phyloP scores from a whole-genome alignment of 2,113 vertebrate genomes.

The Papio anubis region DNA sequence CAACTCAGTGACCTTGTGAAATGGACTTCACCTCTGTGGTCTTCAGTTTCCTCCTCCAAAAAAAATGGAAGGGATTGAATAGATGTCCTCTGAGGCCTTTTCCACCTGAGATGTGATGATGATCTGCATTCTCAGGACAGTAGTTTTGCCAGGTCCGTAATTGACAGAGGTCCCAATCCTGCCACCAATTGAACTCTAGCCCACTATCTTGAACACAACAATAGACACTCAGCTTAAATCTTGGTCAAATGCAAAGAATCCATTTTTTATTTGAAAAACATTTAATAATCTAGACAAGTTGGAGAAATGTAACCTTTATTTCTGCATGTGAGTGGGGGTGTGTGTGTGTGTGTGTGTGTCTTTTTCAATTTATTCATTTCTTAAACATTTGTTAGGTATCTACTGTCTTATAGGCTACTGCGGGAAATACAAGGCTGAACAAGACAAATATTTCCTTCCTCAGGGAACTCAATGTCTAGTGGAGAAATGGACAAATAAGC shows the following conservation, averaged over 20 bases:
- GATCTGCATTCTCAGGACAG: background rate
- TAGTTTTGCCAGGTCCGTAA: background rate
- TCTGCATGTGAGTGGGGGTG: background rate
- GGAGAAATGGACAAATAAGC: background rate
- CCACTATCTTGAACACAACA: background rate
- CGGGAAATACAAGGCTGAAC: background rate
- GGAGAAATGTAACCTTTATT: background rate
- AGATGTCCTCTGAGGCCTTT: background rate
- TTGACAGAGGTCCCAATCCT: background rate
- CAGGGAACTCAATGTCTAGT: background rate
- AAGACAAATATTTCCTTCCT: background rate
- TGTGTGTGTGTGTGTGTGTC: background rate
- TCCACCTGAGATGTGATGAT: background rate
- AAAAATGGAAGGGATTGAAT: background rate
- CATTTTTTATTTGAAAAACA: conserved; percentile 52
- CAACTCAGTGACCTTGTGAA: background rate
- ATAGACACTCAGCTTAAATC: background rate
- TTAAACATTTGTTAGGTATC: background rate
- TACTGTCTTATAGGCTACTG: background rate
- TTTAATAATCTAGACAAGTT: conserved; percentile 40
- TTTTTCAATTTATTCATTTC: conserved; percentile 13
- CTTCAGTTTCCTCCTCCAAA: background rate
- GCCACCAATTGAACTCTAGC: background rate
- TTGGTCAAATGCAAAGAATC: conserved; percentile 37
- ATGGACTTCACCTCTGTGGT: background rate